Conservation (phyloP, 2,888 invertebrate species). For the Leptinotarsa peninsularis region DNA sequence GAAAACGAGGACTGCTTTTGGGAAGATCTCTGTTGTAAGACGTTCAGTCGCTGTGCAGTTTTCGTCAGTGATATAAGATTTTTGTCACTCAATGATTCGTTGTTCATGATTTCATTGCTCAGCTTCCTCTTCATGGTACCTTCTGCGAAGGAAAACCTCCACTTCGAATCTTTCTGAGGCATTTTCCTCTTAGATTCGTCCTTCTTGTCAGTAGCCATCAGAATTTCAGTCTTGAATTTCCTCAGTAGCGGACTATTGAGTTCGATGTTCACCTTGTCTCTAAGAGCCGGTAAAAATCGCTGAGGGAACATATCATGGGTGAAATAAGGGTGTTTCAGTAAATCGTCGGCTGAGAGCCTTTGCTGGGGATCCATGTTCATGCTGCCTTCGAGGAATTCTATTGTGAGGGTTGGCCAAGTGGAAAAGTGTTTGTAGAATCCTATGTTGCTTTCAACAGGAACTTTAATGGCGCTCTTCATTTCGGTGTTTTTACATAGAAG, state of each 20-base stretch:
- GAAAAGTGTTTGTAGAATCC: conserved; percentile 64
- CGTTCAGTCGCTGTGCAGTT: conserved; percentile 50
- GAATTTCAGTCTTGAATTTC: conserved; percentile 62
- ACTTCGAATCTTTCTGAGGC: conserved; percentile 45
- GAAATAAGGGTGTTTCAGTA: conserved; percentile 67
- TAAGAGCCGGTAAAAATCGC: conserved; percentile 74
- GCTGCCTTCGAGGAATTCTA: conserved; percentile 68
- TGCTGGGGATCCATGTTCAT: conserved; percentile 75
- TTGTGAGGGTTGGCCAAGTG: conserved; percentile 64
- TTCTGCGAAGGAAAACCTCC: conserved; percentile 62
- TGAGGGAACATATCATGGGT: conserved; percentile 70
- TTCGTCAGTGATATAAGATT: conserved; percentile 52
- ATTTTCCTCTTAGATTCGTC: conserved; percentile 51
- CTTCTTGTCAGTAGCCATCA: conserved; percentile 62
- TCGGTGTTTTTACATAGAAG: conserved; percentile 66
- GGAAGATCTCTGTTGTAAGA: conserved; percentile 40
- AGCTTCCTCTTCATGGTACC: conserved; percentile 60
- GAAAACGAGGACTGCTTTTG: background rate
- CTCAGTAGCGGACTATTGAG: conserved; percentile 70
- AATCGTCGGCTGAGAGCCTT: conserved; percentile 72
- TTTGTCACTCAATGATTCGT: conserved; percentile 48
- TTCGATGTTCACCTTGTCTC: conserved; percentile 75
- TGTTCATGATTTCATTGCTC: conserved; percentile 52
- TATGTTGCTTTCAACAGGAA: conserved; percentile 46
- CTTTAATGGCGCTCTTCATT: conserved; percentile 64